Base-by-base conservation (phyloP, 2,113 vertebrate genomes). In the Protobothrops flavoviridis region DNA sequence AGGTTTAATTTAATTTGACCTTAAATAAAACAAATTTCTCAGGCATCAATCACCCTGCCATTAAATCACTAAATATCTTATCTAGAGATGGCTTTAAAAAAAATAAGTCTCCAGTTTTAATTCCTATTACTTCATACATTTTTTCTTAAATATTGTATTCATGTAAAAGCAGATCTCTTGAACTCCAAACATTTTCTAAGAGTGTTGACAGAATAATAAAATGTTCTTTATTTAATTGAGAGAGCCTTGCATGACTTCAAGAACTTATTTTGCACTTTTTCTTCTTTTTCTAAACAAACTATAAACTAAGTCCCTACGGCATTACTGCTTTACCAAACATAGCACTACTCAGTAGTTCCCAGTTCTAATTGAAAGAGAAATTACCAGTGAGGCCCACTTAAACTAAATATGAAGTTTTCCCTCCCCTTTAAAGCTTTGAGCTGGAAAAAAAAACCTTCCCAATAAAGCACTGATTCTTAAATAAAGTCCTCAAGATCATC, bases 391-490 rank as follows among this genome's bases (percentile, higher is more conserved):
- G 48, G 90, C 45, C 89, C 56, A 87, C 56, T 90, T 93, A 93
- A 93, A 74, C 89, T 87, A 90, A 57, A 69, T 61, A 33, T 93
- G 88, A 93, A 93, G 89, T 85, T 89, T 90, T 43, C 39, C 81
- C 57, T 87, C 21, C n/a, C 48, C 92, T 90, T 90, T 87, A 64
- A 53, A 90, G 50, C 89, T 90, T 90, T 90, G 53, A 90, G 15
- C 74, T 17, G 17, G 26, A 43, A 21, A 39, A 81, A 39, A 39
- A 20, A 55, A 48, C 39, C 45, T 69, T 56, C 43, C 39, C 74
- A 57, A 33, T 23, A 90, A 33, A 21, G n/a, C 61, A 53, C 56
- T 87, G 92, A 64, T 64, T 89, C 89, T 90, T 87, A 93, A 90
- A 55, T 90, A 69, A 87, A 53, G n/a, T 24, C 43, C 74, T 86